Conservation (phyloP, 2,888 invertebrate species). For the Ceraclea dissimilis region DNA sequence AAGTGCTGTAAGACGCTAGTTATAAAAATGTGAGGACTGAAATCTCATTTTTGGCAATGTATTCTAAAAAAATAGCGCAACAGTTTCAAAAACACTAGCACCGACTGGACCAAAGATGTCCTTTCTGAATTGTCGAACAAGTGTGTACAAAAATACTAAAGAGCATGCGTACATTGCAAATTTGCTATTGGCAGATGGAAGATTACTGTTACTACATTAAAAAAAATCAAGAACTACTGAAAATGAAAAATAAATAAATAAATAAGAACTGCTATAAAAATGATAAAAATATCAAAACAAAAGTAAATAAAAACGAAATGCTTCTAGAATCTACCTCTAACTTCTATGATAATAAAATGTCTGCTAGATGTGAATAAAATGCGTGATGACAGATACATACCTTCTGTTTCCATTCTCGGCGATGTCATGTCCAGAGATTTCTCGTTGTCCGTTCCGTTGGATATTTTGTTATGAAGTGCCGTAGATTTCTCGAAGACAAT, state of each 20-base stretch:
- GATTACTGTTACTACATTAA: no score
- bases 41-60: no score
- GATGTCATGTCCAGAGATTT: slow-evolving; percentile 7
- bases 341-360: neutral
- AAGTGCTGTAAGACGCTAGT: no score
- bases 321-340: neutral
- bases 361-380: neutral
- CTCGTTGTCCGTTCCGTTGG: slow-evolving; percentile 9
- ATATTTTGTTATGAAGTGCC: slow-evolving; percentile 1
- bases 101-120: no score
- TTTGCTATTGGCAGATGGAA: no score
- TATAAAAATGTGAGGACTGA: no score
- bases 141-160: no score
- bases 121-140: no score
- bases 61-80: no score
- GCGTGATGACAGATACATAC: slow-evolving; percentile 9
- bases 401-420: slow-evolving; percentile 16
- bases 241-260: neutral
- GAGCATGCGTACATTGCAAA: no score
- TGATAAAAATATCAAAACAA: neutral
- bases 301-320: neutral
- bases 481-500: slow-evolving; percentile 13
- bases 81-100: no score
- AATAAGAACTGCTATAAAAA: neutral
- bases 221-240: neutral